Conservation (phyloP, 2,888 invertebrate genomes). For the Cryptophagus acutangulus region DNA sequence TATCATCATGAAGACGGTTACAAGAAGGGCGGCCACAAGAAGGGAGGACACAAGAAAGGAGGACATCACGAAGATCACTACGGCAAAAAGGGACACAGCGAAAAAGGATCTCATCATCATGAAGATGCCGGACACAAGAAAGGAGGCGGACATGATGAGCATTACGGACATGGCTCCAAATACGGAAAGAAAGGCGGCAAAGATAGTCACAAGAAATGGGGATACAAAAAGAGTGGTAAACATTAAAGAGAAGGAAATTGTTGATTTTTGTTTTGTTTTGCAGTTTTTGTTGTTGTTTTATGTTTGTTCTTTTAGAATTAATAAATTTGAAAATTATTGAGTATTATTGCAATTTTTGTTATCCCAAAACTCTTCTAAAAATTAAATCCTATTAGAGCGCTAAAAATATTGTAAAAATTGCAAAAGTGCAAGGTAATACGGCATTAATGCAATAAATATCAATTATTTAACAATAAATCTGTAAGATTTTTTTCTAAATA, state of each 20-base stretch:
- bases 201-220: constrained; percentile 75
- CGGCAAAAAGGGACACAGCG: constrained; percentile 74
- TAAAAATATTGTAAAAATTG: no score
- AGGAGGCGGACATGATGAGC: constrained; percentile 70
- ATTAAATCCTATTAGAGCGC: neutral
- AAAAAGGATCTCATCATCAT: constrained; percentile 75
- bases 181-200: constrained; percentile 77
- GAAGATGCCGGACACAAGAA: constrained; percentile 77
- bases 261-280: constrained; percentile 20
- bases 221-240: constrained; percentile 52
- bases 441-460: neutral
- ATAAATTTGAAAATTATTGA: constrained; percentile 18
- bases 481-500: neutral
- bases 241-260: constrained; percentile 22
- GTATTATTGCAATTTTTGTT: constrained; percentile 1
- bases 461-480: neutral
- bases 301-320: no score
- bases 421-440: no score
- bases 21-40: constrained; percentile 76
- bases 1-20: constrained; percentile 75
- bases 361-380: neutral
- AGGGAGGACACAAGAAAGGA: constrained; percentile 76
- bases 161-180: constrained; percentile 68
- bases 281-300: constrained; percentile 23
- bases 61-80: constrained; percentile 72